Evolutionary conservation across 2,888 invertebrate species (phyloP).

Genomic region (Lasioglossum calceatum): DNA sequence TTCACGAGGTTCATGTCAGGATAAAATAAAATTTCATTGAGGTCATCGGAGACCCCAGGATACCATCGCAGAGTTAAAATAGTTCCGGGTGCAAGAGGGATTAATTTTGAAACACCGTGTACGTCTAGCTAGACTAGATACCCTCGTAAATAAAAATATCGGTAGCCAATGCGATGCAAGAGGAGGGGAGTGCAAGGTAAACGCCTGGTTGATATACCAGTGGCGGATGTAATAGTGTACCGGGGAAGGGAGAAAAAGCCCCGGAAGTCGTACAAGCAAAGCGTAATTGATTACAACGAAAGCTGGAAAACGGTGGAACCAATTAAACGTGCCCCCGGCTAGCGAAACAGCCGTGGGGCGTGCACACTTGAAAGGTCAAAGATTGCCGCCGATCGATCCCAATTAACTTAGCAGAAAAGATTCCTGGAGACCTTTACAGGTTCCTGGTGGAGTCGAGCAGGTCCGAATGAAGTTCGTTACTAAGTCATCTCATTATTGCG

Average conservation of each 20-base stretch:
- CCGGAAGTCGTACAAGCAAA: slow-evolving; percentile 15
- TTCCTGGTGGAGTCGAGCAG: not conserved
- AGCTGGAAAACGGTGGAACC: slow-evolving; percentile 34
- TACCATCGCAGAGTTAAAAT: not conserved
- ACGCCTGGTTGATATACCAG: not conserved
- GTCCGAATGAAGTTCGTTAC: slow-evolving; percentile 36
- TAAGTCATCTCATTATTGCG: slow-evolving; percentile 47
- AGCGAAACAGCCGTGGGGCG: slow-evolving; percentile 16
- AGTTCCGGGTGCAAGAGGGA: no score
- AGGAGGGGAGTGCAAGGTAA: not conserved
- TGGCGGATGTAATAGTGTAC: slow-evolving; percentile 2
- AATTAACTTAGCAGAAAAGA: slow-evolving; percentile 60
- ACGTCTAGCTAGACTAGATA: not conserved
- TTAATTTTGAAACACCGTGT: not conserved
- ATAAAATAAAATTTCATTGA: not conserved
- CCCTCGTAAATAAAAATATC: not conserved
- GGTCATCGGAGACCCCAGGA: not conserved
- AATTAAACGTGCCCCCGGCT: slow-evolving; percentile 45
- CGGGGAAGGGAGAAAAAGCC: not conserved
- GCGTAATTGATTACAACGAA: slow-evolving; percentile 50
- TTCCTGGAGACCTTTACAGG: slow-evolving; percentile 38
- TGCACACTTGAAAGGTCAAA: slow-evolving; percentile 34
- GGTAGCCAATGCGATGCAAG: not conserved
- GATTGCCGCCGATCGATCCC: slow-evolving; percentile 49
- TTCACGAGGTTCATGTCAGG: no score